A percentile compares a stretch with the other conserved stretches of the same genome.
These are phyloP conservation scores for Anagyrus pseudococci DNA, from an alignment of 2,888 invertebrate genomes.

Conservation along the genomic window DNA sequence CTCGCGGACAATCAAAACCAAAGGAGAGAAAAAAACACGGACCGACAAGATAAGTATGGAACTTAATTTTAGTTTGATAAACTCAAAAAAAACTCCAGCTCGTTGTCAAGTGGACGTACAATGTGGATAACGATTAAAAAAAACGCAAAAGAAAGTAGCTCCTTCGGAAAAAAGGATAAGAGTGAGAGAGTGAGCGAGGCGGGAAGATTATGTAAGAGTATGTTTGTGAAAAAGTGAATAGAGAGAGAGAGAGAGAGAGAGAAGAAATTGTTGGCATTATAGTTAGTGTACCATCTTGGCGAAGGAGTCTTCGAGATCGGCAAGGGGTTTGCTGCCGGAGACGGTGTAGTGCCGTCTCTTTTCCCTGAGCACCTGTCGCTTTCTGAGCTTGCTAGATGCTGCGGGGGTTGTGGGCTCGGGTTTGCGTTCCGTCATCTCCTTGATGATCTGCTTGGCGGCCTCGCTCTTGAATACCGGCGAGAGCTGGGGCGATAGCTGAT, in stretches of 20 bases:
- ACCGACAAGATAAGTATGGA: too few relatives aligned
- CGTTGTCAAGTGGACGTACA: too few relatives aligned
- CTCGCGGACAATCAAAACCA: too few relatives aligned
- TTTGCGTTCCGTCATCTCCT: slow-evolving; percentile 72
- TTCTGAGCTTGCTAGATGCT: slow-evolving; percentile 55
- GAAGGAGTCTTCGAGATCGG: slow-evolving; percentile 56
- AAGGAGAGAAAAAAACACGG: too few relatives aligned
- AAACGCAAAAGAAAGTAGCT: slow-evolving; percentile 2
- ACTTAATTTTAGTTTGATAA: too few relatives aligned
- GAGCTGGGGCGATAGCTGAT: slow-evolving; percentile 63
- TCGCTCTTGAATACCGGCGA: slow-evolving; percentile 87
- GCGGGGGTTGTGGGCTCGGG: slow-evolving; percentile 53
- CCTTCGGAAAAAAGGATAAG: slow-evolving; percentile 28
- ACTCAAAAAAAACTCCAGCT: too few relatives aligned
- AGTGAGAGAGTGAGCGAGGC: slow-evolving; percentile 3
- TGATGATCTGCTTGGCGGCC: slow-evolving; percentile 85
- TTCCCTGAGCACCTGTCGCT: slow-evolving; percentile 78
- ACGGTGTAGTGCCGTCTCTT: slow-evolving; percentile 88
- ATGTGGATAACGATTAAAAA: too few relatives aligned
- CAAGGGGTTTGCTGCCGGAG: slow-evolving; percentile 57
- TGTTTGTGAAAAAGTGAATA: slow-evolving; percentile 12
- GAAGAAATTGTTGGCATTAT: too few relatives aligned
- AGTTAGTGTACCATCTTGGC: slow-evolving; percentile 56
- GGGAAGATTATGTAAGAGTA: neutral
- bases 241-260: neutral